Base-by-base conservation (phyloP, 2,797 vertebrate species). In the Artibeus lituratus region DNA sequence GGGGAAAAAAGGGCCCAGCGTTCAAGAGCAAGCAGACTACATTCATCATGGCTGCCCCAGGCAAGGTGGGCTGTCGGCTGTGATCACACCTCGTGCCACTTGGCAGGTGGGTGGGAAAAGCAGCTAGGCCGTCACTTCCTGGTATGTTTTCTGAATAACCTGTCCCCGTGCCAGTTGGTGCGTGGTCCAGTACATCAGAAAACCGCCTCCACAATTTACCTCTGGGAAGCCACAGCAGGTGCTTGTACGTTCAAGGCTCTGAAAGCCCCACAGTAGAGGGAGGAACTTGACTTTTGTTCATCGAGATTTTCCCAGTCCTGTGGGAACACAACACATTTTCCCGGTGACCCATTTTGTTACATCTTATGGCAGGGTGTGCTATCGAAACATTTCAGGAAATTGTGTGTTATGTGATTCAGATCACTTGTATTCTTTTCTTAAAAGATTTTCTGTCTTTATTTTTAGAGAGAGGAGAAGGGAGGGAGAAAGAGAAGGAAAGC, bases 11-110 rank as follows among this genome's bases (percentile, higher is more conserved):
- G 57, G 57, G 15, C 32, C 21, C 39, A 24, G 73, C 72, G 92
- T 96, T 91, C 70, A 78, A 67, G 47, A 93, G 70, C 51, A 69
- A 82, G 82, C 67, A 70, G 59, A 78, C 70, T 77, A 87, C 73
- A 42, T 49, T 94, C 90, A 85, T 53, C 86, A n/a, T 2, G 47
- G 44, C 80, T 26, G 47, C 87, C 26, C 55, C 59, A n/a, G 59
- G 91, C 70, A 22, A 77, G 73, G 57, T 26, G 26, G 57, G 37
- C 22, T 18, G 49, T 96, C 88, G 59, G 70, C 72, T 11, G 21
- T 35, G 88, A 81, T 37, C 91, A 67, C 9, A 9, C 29, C 72
- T 22, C 19, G 35, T 39, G 65, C 62, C 29, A 21, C 81, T 91
- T 77, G 92, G 69, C 69, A 26, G 62, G 67, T 18, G 26, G 80